Base-by-base conservation (phyloP, 1,140 invertebrate species). In the Sarcophaga bullata region DNA sequence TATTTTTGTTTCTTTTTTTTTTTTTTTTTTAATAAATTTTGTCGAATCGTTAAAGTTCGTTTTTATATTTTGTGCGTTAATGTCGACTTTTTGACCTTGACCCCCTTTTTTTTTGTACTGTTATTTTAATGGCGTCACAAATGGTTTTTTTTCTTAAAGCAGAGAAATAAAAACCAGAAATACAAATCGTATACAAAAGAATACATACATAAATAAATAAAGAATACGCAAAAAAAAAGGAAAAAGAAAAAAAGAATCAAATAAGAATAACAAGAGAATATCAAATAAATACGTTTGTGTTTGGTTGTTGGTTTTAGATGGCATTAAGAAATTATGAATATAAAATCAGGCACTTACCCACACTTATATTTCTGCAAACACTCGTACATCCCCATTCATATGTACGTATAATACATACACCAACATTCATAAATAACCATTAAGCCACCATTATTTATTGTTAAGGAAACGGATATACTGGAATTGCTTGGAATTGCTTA, bases 61-160 rank as follows among this genome's bases (percentile, higher is more conserved):
- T 37, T 37, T 37, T 37, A n/a, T 58, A 9, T 58, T 58, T 58
- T 58, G 54, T n/a, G 54, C 54, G 54, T 58, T 58, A 58, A 58
- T 58, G 15, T 58, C 13, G 54, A 58, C 54, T 58, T 58, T 58
- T 58, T 58, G 54, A 58, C 54, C 54, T 58, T 58, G 54, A n/a
- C 54, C 54, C 54, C n/a, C n/a, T 58, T 58, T 58, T 58, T 37
- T 37, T 4, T 37, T 37, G 25, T 37, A 4, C 25, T 37, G 25
- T 37, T 37, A 37, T 37, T 37, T n/a, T 58, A 58, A 58, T 58
- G 54, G 54, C 54, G 54, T 58, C 54, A 58, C 54, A 58, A 58
- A 58, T 58, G 10, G 15, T 6, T n/a, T 58, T 58, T 58, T 58
- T 58, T 58, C 54, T 58, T 9, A 10, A 52, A 52, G 9, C 1